Evolutionary conservation across 2,888 invertebrate genomes (phyloP), one percentile per base, ranked within the genome.

Genomic region (Apotomis turbidana): DNA sequence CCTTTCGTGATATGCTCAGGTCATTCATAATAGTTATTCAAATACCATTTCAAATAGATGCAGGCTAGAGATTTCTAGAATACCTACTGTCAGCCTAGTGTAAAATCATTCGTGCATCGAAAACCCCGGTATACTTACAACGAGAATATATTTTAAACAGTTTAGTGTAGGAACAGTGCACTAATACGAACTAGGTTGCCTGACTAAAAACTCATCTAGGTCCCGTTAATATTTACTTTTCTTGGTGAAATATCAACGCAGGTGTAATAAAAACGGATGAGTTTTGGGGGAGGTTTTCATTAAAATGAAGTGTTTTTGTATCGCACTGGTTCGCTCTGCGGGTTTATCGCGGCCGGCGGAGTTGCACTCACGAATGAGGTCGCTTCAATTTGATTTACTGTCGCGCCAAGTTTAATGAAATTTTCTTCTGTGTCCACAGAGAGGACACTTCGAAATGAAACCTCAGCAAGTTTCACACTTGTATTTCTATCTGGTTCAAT

Each of bases 201-300:
- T 2, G 27, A 27, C 27, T 27, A 27, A 27, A 10, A 57, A 57
- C 36, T 57, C 15, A 55, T 60, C 13, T 60, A 44, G 59, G 13
- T 46, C 46, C 10, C 36, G 13, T 38, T 62, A 36, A 62, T 54
- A 44, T 64, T 64, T 55, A 36, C 9, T 57, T 55, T 57, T 63
- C 58, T 62, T 51, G 49, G 57, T 58, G 41, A 67, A 71, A 61
- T 68, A 61, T 55, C 66, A 67, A 38, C 15, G 54, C 57, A 68
- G 71, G 71, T 68, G 57, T 71, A 68, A 71, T 71, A 71, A 71
- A 61, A 71, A 68, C 67, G 46, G 61, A 71, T 68, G 71, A 67
- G 67, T 61, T 71, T 66, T 70, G 51, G 71, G 67, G 71, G 71
- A 67, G 71, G 51, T 68, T 71, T 68, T 68, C 67, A 68, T 71